A percentile compares a stretch with the other conserved stretches of the same genome.
phyloP scores from a whole-genome alignment of 2,797 vertebrate species.

The Pantherophis vulpinus region DNA sequence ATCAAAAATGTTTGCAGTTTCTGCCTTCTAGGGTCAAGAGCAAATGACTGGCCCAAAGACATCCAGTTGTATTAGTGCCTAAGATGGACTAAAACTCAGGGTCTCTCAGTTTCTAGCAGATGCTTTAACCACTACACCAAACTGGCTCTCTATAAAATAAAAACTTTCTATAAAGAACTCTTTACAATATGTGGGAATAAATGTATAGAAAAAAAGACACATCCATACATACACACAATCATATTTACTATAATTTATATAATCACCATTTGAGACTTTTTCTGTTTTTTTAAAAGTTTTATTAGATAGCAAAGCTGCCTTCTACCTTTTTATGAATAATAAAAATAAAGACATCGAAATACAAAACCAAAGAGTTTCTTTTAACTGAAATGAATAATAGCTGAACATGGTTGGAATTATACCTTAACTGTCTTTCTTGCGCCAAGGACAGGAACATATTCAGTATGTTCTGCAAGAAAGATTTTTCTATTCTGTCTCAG shows the following conservation, averaged over 20 bases:
- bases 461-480: constrained; percentile 29
- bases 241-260: background rate
- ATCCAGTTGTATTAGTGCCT: too few relatives aligned
- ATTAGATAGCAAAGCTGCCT: background rate
- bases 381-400: constrained; percentile 44
- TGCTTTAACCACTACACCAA: background rate
- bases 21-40: too few relatives aligned
- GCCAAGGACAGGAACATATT: constrained; percentile 36
- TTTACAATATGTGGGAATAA: background rate
- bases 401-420: constrained; percentile 39
- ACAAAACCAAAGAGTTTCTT: constrained; percentile 17
- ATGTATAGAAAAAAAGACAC: background rate
- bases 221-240: too few relatives aligned
- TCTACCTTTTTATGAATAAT: constrained; percentile 23
- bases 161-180: background rate
- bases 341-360: constrained; percentile 14
- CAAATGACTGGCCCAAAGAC: too few relatives aligned
- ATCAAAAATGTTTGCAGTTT: too few relatives aligned
- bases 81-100: too few relatives aligned
- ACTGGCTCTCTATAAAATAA: too few relatives aligned
- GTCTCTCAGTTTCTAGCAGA: too few relatives aligned
- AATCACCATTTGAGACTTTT: background rate
- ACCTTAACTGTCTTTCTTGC: constrained; percentile 44
- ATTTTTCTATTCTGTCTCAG: constrained; percentile 42
- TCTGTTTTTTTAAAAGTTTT: background rate